Evolutionary conservation across 2,797 vertebrate genomes (phyloP).

Genomic region (Steatocranus sp.): DNA sequence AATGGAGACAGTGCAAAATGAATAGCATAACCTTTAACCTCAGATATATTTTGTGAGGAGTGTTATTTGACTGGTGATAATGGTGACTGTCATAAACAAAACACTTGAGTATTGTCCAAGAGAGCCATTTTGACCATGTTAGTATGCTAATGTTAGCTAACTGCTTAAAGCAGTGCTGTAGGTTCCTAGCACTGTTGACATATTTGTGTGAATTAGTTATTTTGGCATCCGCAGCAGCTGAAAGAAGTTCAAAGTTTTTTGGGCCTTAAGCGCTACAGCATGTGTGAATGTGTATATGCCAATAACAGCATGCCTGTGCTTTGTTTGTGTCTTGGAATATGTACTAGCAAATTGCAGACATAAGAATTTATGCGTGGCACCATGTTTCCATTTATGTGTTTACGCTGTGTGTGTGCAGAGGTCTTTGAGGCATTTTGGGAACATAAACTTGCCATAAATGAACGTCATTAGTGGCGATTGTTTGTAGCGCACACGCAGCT

Average conservation of each 20-base stretch:
- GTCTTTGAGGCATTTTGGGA: conserved; percentile 10
- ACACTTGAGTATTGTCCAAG: not conserved
- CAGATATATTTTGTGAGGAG: not conserved
- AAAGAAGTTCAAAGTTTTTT: not conserved
- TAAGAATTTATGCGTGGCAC: not conserved
- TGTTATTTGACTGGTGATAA: not conserved
- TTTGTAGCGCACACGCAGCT: not conserved
- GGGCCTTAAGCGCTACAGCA: not conserved
- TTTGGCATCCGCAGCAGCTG: not conserved
- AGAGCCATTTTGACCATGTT: not conserved
- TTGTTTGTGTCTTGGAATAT: not conserved
- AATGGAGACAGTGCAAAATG: not conserved
- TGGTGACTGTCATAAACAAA: not conserved
- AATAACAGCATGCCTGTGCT: not conserved
- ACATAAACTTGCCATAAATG: conserved; percentile 32
- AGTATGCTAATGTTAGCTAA: not conserved
- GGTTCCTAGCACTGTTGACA: not conserved
- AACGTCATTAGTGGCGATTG: not conserved
- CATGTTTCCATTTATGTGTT: conserved; percentile 10
- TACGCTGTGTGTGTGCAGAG: not conserved
- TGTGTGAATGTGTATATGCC: not conserved
- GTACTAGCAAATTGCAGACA: not conserved
- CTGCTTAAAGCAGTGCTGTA: not conserved
- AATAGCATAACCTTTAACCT: not conserved
- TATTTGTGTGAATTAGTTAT: not conserved